Percentiles rank a stretch among this genome's conserved stretches.
These are phyloP conservation scores for Atherix ibis DNA, from an alignment of 2,888 invertebrate genomes.

Conservation along the genomic window DNA sequence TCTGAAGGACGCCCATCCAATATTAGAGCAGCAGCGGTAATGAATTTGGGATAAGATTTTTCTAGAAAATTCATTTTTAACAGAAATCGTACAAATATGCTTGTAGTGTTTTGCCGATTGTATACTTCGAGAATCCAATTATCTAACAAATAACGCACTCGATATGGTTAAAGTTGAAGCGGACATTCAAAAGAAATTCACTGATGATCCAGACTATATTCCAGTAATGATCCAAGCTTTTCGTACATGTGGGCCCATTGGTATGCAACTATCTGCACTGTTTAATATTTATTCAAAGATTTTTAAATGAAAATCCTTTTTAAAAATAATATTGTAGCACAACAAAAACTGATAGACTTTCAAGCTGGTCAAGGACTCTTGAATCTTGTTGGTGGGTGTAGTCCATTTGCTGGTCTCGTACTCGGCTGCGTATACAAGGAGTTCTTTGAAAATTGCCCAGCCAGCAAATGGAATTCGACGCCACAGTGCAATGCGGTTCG, in stretches of 20 bases:
- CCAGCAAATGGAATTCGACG: constrained; percentile 23
- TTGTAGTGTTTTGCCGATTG: constrained; percentile 31
- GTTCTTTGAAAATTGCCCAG: constrained; percentile 28
- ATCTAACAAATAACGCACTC: constrained; percentile 13
- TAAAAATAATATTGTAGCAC: no score
- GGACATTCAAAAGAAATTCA: constrained; percentile 19
- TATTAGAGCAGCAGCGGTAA: constrained; percentile 2
- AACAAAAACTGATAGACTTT: constrained; percentile 10
- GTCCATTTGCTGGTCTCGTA: constrained; percentile 25
- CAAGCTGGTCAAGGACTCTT: no score
- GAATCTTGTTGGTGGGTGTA: no score
- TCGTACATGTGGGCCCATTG: constrained; percentile 21
- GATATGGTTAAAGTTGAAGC: constrained; percentile 14
- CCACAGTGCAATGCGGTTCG: constrained; percentile 23
- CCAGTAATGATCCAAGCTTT: constrained; percentile 21
- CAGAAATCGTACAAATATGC: no score
- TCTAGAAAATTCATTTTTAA: neutral
- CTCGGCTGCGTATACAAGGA: constrained; percentile 29
- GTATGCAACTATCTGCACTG: constrained; percentile 12
- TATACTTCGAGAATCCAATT: constrained; percentile 22
- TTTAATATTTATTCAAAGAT: neutral
- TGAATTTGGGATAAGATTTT: neutral
- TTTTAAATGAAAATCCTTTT: neutral
- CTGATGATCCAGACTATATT: constrained; percentile 21
- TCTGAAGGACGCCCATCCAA: constrained; percentile 1